These are phyloP conservation scores for Chloromyia formosa DNA, from an alignment of 2,888 invertebrate species.

Conservation along the genomic window DNA sequence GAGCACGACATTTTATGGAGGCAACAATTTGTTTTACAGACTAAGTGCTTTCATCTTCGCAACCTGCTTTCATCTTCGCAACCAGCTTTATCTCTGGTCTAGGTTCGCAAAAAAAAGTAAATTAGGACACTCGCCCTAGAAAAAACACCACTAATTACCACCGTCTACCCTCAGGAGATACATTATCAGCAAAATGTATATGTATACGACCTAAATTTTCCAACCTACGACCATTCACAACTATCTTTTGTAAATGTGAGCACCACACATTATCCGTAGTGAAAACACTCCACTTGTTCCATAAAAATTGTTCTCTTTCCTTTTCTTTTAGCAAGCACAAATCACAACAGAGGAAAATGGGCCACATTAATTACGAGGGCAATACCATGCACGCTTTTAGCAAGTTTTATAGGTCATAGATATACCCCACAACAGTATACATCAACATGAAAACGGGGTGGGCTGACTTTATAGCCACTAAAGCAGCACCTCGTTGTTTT, in stretches of 20 bases:
- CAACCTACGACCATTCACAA: no score
- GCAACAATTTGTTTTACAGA: no score
- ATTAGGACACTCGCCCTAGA: no score
- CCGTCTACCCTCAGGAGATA: background rate
- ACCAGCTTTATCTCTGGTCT: no score
- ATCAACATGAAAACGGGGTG: no score
- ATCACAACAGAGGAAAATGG: slow-evolving; percentile 11
- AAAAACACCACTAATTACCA: background rate
- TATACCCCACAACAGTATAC: background rate
- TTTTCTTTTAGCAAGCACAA: background rate
- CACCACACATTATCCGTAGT: background rate
- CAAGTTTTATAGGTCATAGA: slow-evolving; percentile 7
- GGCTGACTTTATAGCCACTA: background rate
- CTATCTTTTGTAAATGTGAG: no score
- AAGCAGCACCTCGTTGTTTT: background rate
- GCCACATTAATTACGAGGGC: slow-evolving; percentile 26
- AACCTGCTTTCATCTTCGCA: no score
- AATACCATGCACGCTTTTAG: slow-evolving; percentile 2
- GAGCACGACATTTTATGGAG: no score
- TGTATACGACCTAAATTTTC: no score
- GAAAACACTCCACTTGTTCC: background rate
- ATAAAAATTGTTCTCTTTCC: background rate
- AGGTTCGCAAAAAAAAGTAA: no score
- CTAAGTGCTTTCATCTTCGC: no score
- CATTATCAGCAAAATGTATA: background rate